Evolutionary conservation across 2,888 invertebrate species (phyloP), one percentile per base, ranked within the genome.

Genomic region (Pteria penguin): DNA sequence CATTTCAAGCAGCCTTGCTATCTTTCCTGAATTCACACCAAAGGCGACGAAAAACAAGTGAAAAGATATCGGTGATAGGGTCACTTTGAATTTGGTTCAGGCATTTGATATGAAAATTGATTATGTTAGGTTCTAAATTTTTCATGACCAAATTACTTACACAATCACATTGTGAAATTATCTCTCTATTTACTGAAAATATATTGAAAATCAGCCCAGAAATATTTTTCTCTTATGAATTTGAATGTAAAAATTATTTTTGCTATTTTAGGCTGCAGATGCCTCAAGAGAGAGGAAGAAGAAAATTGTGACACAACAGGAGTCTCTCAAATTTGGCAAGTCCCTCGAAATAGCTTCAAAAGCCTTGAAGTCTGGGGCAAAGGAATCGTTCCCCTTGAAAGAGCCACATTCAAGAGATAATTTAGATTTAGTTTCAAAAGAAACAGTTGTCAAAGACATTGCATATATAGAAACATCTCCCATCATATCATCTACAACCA

Each of bases 291-390:
- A 88, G 72, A 83, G 89, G 36, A 90, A 88, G 79, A 89, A 87
- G 79, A 86, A 88, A 63, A 83, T 90, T 4, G 77, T 77, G 0
- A 78, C 81, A 4, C 81, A 86, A 52, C 86, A 87, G 36, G 90
- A 89, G 66, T 79, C 88, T 11, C 73, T 89, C n/a, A 82, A 87
- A 62, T 90, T 90, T 79, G 88, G 89, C 24, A 90, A 89, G 73
- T 83, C 86, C 11, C 76, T 90, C 24, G 90, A 90, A 74, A 75
- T 89, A 31, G 89, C 90, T 18, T 77, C 79, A 27, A 84, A 84
- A 68, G 81, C 83, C 22, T 76, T 87, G 57, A 85, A 84, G 72
- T 78, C 86, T 24, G 61, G 74, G 57, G 66, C 75, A 11, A 66
- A 66, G 18, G 69, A 76, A 36, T 61, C 60, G 57, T 52, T 57